phyloP scores from a whole-genome alignment of 1,140 invertebrate genomes.

The Steinernema khuongi region DNA sequence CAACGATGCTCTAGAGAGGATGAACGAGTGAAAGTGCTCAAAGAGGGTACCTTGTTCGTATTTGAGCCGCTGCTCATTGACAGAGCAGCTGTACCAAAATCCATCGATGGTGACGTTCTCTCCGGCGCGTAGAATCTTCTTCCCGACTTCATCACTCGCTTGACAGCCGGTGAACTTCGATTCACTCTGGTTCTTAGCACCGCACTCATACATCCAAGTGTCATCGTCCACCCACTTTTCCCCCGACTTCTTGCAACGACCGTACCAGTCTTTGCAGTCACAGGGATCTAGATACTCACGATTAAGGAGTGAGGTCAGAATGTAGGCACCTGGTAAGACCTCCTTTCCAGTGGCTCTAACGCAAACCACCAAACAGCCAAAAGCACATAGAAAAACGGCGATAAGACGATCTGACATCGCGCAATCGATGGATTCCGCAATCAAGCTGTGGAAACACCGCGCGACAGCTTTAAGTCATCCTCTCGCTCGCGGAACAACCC shows the following conservation, averaged over 20 bases:
- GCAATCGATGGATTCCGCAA: too few relatives aligned
- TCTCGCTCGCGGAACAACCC: too few relatives aligned
- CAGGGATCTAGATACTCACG: conserved; percentile 50
- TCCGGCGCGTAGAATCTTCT: conserved; percentile 30
- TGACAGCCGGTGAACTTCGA: conserved; percentile 45
- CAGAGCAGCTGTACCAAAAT: conserved; percentile 51
- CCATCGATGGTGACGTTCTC: conserved; percentile 47
- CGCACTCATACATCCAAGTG: conserved; percentile 49
- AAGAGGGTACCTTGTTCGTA: conserved; percentile 47
- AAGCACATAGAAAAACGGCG: too few relatives aligned
- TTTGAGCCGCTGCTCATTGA: conserved; percentile 38
- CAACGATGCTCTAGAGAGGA: conserved; percentile 46
- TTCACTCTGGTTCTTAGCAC: conserved; percentile 20
- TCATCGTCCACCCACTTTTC: conserved; percentile 51
- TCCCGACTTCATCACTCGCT: conserved; percentile 6
- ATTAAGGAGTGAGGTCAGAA: too few relatives aligned
- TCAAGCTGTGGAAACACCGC: too few relatives aligned
- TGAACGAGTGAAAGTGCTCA: conserved; percentile 9
- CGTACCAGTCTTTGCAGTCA: conserved; percentile 56
- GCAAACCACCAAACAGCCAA: too few relatives aligned
- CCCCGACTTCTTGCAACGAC: conserved; percentile 40
- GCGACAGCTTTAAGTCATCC: too few relatives aligned
- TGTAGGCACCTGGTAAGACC: too few relatives aligned
- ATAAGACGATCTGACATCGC: too few relatives aligned
- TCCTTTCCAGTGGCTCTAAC: too few relatives aligned